Evolutionary conservation across 2,888 invertebrate genomes (phyloP).

Genomic region (Hoplodrina blanda): DNA sequence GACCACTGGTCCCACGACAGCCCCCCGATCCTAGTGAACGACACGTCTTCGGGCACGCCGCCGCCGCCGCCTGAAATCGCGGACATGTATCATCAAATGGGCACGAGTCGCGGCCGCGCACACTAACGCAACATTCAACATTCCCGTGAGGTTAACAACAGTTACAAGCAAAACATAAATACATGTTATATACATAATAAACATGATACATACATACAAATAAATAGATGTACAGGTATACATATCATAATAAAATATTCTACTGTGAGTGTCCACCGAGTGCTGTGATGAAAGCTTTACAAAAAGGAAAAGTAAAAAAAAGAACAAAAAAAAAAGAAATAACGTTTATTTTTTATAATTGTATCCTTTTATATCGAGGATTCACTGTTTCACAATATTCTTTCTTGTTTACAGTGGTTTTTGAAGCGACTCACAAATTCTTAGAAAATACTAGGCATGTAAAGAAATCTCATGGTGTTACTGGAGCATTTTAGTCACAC

Average conservation of each 20-base stretch:
- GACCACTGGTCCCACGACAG: slow-evolving; percentile 94
- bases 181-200: slow-evolving; percentile 79
- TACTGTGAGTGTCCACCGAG: slow-evolving; percentile 90
- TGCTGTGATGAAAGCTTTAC: slow-evolving; percentile 90
- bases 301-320: slow-evolving; percentile 85
- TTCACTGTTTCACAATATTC: slow-evolving; percentile 60
- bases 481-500: slow-evolving; percentile 83
- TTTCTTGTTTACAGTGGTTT: slow-evolving; percentile 61
- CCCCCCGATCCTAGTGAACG: slow-evolving; percentile 93
- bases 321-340: slow-evolving; percentile 81
- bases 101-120: slow-evolving; percentile 62
- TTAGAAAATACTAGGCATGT: slow-evolving; percentile 66
- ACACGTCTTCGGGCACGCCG: slow-evolving; percentile 91
- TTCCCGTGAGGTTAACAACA: slow-evolving; percentile 85
- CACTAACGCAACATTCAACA: slow-evolving; percentile 77
- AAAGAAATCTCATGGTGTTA: slow-evolving; percentile 75
- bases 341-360: slow-evolving; percentile 82
- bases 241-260: slow-evolving; percentile 76
- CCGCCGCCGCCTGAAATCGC: slow-evolving; percentile 79
- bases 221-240: slow-evolving; percentile 70
- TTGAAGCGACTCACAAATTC: slow-evolving; percentile 62
- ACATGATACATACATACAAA: slow-evolving; percentile 63
- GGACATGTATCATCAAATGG: slow-evolving; percentile 67
- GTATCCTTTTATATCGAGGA: slow-evolving; percentile 60
- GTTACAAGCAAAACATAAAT: slow-evolving; percentile 82